These are phyloP conservation scores for Luperina nickerlii DNA, from an alignment of 2,888 invertebrate genomes.

Conservation along the genomic window DNA sequence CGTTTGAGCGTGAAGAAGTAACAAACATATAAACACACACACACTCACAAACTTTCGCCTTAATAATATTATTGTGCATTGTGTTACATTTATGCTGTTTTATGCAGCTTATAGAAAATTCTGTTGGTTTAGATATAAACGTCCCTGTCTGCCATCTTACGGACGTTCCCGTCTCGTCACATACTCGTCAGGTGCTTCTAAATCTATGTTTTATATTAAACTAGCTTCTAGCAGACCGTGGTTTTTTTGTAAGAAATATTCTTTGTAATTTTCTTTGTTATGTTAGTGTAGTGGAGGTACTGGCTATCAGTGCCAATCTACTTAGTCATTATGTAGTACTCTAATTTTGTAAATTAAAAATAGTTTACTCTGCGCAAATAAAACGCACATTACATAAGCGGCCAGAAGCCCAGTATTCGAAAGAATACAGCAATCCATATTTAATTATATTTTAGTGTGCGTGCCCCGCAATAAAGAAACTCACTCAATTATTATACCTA, in stretches of 20 bases:
- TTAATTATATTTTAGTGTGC: too few species aligned
- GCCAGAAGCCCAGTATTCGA: neutral
- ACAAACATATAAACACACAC: too few species aligned
- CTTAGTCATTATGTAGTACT: neutral
- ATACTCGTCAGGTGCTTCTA: slow-evolving; percentile 34
- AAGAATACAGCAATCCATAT: neutral
- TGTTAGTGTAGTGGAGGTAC: neutral
- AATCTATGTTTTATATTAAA: slow-evolving; percentile 29
- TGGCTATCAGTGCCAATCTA: neutral
- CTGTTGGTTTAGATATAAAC: slow-evolving; percentile 14
- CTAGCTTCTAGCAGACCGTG: neutral
- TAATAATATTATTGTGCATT: too few species aligned
- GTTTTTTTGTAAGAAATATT: neutral
- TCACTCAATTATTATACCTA: too few species aligned
- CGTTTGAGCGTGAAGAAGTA: too few species aligned
- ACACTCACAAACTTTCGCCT: too few species aligned
- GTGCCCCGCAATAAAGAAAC: too few species aligned
- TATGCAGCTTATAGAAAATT: slow-evolving; percentile 18
- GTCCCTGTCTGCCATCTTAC: slow-evolving; percentile 19
- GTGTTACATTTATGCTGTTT: neutral
- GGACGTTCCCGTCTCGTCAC: slow-evolving; percentile 41
- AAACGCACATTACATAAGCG: neutral
- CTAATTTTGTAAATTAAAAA: neutral
- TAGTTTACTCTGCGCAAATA: neutral
- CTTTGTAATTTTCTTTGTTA: neutral